Percentiles rank a stretch among this genome's conserved stretches.
Evolutionary conservation across 2,888 invertebrate genomes (phyloP).

Genomic region (Harpalus rubripes): DNA sequence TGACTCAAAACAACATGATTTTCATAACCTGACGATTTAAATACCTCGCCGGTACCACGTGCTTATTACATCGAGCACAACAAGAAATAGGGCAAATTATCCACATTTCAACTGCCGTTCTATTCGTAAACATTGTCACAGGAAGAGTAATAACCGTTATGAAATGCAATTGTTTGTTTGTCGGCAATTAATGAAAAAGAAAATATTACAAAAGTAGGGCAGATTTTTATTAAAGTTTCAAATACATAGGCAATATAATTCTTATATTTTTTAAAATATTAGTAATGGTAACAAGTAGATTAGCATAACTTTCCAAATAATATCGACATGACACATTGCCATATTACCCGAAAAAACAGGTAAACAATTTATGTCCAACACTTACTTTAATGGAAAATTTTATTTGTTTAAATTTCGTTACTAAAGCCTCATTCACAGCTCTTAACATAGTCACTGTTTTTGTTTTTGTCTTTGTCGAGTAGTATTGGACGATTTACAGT

Average conservation of each 20-base stretch:
- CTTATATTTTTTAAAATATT: too few relatives aligned
- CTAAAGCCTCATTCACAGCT: too few relatives aligned
- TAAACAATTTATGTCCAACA: too few relatives aligned
- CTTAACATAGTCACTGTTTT: too few relatives aligned
- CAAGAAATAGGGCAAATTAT: conserved; percentile 21
- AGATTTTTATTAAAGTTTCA: not conserved
- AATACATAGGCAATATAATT: not conserved
- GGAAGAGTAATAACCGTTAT: not conserved
- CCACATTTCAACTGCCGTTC: not conserved
- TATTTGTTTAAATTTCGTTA: too few relatives aligned
- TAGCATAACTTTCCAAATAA: too few relatives aligned
- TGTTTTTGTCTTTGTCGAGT: too few relatives aligned
- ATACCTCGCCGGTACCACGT: conserved; percentile 21
- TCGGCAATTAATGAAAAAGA: not conserved
- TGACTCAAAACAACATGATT: conserved; percentile 60
- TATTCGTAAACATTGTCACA: not conserved
- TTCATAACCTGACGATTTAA: conserved; percentile 54
- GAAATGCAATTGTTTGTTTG: not conserved
- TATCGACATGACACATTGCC: too few relatives aligned
- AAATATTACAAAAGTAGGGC: not conserved
- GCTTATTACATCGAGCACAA: not conserved
- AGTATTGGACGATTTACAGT: too few relatives aligned
- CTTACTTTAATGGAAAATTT: too few relatives aligned
- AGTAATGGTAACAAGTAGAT: too few relatives aligned
- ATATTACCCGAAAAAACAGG: too few relatives aligned